Conservation (phyloP, 2,888 invertebrate species). For the Corythucha ciliata region DNA sequence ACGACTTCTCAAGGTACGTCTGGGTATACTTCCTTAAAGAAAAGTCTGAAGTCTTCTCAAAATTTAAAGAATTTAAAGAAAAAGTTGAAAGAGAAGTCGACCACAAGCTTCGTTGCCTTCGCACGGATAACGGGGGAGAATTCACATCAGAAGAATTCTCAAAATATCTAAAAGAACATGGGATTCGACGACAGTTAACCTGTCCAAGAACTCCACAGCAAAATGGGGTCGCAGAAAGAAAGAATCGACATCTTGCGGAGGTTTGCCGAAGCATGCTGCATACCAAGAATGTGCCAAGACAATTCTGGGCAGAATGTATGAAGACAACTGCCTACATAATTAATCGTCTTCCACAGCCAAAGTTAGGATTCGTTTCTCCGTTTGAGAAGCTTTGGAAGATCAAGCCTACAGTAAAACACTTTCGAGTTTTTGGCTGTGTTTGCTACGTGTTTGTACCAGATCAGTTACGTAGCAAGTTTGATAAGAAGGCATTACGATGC, state of each 20-base stretch:
- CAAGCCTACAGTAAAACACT: constrained; percentile 21
- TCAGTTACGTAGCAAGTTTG: constrained; percentile 18
- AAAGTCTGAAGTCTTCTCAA: constrained; percentile 34
- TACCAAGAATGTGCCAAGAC: constrained; percentile 28
- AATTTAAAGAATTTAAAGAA: constrained; percentile 28
- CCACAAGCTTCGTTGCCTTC: constrained; percentile 31
- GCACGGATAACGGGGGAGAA: constrained; percentile 36
- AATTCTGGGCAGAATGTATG: constrained; percentile 33
- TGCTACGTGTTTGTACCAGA: constrained; percentile 20
- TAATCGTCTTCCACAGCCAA: constrained; percentile 30
- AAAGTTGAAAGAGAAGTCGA: constrained; percentile 33
- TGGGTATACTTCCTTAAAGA: constrained; percentile 32
- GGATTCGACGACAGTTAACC: constrained; percentile 32
- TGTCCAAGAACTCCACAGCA: constrained; percentile 35
- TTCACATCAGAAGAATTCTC: constrained; percentile 32
- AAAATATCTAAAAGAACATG: constrained; percentile 30
- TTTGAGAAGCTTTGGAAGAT: constrained; percentile 10
- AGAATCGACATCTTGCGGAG: constrained; percentile 35
- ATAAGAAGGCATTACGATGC: constrained; percentile 4
- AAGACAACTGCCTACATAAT: constrained; percentile 30
- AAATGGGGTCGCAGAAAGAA: constrained; percentile 35
- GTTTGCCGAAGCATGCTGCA: constrained; percentile 32
- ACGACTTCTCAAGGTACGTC: constrained; percentile 36
- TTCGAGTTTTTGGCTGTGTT: constrained; percentile 23
- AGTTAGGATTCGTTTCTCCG: constrained; percentile 4